Base-by-base conservation (phyloP, 2,113 vertebrate genomes). In the Anguilla rostrata region DNA sequence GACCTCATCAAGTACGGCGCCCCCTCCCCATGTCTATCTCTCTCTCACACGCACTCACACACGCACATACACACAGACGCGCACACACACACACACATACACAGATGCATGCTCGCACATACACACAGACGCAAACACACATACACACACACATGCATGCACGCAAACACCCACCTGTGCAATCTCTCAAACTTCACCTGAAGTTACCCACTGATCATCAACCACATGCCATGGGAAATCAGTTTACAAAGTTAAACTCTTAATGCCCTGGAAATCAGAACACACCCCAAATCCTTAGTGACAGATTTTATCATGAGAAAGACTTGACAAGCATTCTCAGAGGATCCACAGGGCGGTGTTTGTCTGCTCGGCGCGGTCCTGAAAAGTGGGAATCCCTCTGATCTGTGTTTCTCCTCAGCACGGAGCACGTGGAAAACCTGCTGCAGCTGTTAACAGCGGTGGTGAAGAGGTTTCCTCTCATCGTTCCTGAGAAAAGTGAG, bases 381-480 rank as follows among this genome's bases (percentile, higher is more conserved):
- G 63, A 71, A 71, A 60, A 60, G 56, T 18, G 14, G 18, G 14
- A 86, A 8, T 78, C 49, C 85, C 2, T 86, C n/a, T 39, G 22
- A 7, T 15, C 11, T 80, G 49, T 80, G 46, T 80, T 20, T 66
- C 39, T 85, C 91, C 92, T 85, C 94, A 99, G 98, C 92, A 96
- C 97, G 86, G 98, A 99, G 84, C 96, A 99, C 93, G 95, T 99
- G 90, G 98, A 99, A 89, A 98, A 97, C 43, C 87, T 97, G 94
- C 97, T 97, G 91, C 97, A 99, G 90, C 96, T 99, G 91, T 91
- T 99, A 92, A 99, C 97, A 40, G 97, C 97, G 1, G 93, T 97
- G 57, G 97, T 99, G 89, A 99, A 99, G 95, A 99, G 97, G 91
- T 97, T 97, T 90, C 98, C 98, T 20, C 94, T 99, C 88, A 97